Evolutionary conservation across 2,888 invertebrate genomes (phyloP), one percentile per base, ranked within the genome.

Genomic region (Microplitis manilae): DNA sequence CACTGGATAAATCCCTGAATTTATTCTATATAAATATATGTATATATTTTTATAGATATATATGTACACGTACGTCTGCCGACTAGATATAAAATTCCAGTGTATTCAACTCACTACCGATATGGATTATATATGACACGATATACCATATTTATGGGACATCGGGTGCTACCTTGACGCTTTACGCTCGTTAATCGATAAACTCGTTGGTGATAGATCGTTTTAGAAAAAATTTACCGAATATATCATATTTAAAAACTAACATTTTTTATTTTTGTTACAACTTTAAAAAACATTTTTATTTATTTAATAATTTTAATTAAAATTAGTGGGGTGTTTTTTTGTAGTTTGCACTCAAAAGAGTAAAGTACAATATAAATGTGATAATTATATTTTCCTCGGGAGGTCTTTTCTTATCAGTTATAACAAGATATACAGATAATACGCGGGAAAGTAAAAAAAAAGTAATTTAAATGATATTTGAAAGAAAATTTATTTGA

Each of bases 21-120:
- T 73, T 50, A 50, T 50, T 50, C 13, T 50, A 50, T 50, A 50
- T 50, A 50, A 13, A 50, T 50, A 50, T 50, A 13, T 13, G 13
- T 50, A 50, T 50, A 50, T 50, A 50, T 13, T 4, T 50, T 8
- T 50, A 13, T 50, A 50, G 9, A 13, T 50, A 50, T 13, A 50
- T 50, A 50, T 50, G 50, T 13, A 13, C 9, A 50, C 50, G 13
- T 50, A 50, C 13, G 50, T 13, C 65, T 73, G 50, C 67, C 65
- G 84, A 77, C 81, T 85, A 83, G 83, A 83, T 85, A 86, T 87
- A 84, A 86, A 86, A 87, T 85, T 80, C 85, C 85, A 86, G 87
- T 88, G 86, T 71, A 59, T 73, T 70, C 59, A 67, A 62, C 64
- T 77, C 70, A 86, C 84, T 83, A 83, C 80, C 83, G 84, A 86